A percentile compares a stretch with the other conserved stretches of the same genome.
Evolutionary conservation across 2,888 invertebrate species (phyloP).

Genomic region (Elmis aenea): DNA sequence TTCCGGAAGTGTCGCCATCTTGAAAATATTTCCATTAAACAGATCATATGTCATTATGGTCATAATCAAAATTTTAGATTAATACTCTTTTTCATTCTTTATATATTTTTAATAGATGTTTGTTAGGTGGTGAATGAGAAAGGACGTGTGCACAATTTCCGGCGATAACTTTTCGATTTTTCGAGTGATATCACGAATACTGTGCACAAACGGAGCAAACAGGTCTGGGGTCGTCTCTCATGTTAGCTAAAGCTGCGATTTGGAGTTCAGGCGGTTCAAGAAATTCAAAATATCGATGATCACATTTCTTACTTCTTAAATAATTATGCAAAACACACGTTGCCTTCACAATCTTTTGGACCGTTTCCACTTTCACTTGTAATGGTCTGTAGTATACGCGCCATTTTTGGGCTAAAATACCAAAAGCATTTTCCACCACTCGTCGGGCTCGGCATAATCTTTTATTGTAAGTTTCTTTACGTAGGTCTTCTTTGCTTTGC

Average conservation of each 20-base stretch:
- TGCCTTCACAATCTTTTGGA: slow-evolving; percentile 17
- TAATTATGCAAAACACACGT: slow-evolving; percentile 25
- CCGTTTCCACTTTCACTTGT: slow-evolving; percentile 21
- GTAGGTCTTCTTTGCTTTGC: slow-evolving; percentile 9
- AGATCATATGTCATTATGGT: too few species aligned
- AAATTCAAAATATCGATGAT: slow-evolving; percentile 6
- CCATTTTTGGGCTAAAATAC: slow-evolving; percentile 25
- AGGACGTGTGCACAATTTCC: too few species aligned
- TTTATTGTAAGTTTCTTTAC: slow-evolving; percentile 24
- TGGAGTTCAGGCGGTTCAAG: slow-evolving; percentile 5
- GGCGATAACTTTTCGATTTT: too few species aligned
- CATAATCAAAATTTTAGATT: too few species aligned
- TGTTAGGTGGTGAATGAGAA: too few species aligned
- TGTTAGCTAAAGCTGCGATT: slow-evolving; percentile 1
- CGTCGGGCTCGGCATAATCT: slow-evolving; percentile 19
- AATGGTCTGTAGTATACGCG: slow-evolving; percentile 24
- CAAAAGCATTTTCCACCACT: slow-evolving; percentile 28
- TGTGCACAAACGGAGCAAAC: too few species aligned
- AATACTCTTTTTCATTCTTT: too few species aligned
- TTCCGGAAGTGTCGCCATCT: too few species aligned
- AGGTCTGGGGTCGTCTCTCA: slow-evolving; percentile 11
- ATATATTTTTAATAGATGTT: too few species aligned
- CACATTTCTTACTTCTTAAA: slow-evolving; percentile 19
- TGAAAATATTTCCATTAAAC: too few species aligned
- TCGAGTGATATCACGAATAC: too few species aligned